Evolutionary conservation across 2,888 invertebrate species (phyloP), one percentile per base, ranked within the genome.

Genomic region (Syrista parreyssii): DNA sequence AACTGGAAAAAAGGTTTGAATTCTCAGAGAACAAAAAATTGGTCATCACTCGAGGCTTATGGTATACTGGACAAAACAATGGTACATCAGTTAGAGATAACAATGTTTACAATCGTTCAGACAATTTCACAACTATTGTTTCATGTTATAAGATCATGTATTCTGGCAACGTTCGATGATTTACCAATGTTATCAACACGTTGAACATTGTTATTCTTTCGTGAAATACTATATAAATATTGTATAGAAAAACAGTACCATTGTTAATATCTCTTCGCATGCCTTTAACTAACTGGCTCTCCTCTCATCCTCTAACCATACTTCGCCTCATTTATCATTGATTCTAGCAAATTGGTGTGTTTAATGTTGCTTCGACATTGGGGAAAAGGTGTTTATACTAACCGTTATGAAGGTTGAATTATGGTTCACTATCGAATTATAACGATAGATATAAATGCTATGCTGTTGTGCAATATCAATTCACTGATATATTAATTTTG

Each of bases 1-100:
- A 89, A 88, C 88, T 90, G 90, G 90, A 90, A 90, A 89, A 90
- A 90, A 90, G 90, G 90, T 90, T 90, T 88, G 90, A 89, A 82
- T 86, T 84, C 84, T 73, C 33, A 31, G 78, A 81, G 73, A 81
- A 80, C 75, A 75, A 75, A 77, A 75, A 69, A 36, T 36, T 78
- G 72, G 36, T 79, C 74, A 79, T 79, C 75, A 74, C 74, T 79
- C 72, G 36, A 55, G 76, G 68, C 80, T 71, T 84, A 79, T 75
- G 81, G 84, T 84, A 81, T 79, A 82, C 82, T 83, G 77, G 73
- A 68, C 80, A 78, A 81, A 68, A 76, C 75, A 79, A 78, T 86
- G 82, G 79, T 83, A 80, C 77, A 78, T 79, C 68, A 11, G 68
- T 30, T 33, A 33, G 11, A 71, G 33, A 55, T 55, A 55, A 55